Evolutionary conservation across 2,113 vertebrate genomes (phyloP), one percentile per base, ranked within the genome.

Genomic region (Narcine bancroftii): DNA sequence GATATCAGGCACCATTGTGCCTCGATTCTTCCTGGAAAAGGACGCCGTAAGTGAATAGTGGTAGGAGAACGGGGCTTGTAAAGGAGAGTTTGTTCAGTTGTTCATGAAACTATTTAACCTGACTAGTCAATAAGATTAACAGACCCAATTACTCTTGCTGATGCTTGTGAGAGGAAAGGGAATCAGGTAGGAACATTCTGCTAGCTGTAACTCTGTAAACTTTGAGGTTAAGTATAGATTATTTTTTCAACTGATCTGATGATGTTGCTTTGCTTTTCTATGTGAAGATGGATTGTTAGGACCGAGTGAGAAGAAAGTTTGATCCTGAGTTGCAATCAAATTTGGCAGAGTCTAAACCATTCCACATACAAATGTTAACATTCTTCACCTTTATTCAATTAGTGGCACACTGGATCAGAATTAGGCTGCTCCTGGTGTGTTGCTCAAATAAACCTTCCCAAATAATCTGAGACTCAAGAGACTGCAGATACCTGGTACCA

Each of bases 1-100:
- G 99, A 99, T 95, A 97, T 99, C 93, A 99, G 99, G 92, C 99
- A 99, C 94, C 98, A 99, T 93, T 99, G 99, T 93, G 98, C 98
- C 3, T 98, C 98, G 92, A 99, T 99, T 92, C 97, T 97, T 0
- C 98, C 99, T 0, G 99, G 99, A 89, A 96, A 96, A 89, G 99
- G 98, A 53, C 97, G 98, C 53, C 98, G 99, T 99, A 96, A 98
- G 99, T 97, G 39, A 45, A 69, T 45, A 36, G 24, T 73, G 19
- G 60, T 2, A 0, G 60, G 85, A 21, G 50, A 7, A 13, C 10
- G 15, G 60, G 9, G 10, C 9, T 29, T 71, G 5, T n/a, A 36
- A 92, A 11, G 10, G 85, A 33, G 19, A 72, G 21, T 10, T 75
- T 76, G 26, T 56, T 56, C 26, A 36, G 39, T 3, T 92, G 5